Evolutionary conservation across 2,888 invertebrate genomes (phyloP).

Genomic region (Lithophane semibrunnea): DNA sequence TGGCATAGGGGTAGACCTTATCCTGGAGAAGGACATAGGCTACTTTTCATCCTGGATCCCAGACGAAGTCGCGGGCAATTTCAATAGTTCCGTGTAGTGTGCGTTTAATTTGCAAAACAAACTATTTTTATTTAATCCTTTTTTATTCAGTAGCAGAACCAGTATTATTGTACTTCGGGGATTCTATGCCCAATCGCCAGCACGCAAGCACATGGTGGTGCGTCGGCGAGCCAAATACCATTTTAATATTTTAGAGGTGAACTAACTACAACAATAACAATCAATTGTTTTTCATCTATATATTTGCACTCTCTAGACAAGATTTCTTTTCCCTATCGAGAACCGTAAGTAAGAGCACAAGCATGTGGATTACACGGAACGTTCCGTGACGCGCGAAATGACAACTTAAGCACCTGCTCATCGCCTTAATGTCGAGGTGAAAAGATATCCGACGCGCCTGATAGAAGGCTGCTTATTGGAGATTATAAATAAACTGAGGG

Average conservation of each 20-base stretch:
- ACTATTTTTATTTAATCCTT: too few relatives aligned
- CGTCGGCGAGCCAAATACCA: too few relatives aligned
- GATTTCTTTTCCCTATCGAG: slow-evolving; percentile 50
- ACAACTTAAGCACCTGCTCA: slow-evolving; percentile 87
- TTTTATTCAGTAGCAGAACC: not conserved
- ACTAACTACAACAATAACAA: too few relatives aligned
- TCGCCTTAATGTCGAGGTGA: slow-evolving; percentile 82
- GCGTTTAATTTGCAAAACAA: too few relatives aligned
- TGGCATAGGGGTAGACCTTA: too few relatives aligned
- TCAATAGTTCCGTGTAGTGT: too few relatives aligned
- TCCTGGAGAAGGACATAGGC: too few relatives aligned
- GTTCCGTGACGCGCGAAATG: slow-evolving; percentile 81
- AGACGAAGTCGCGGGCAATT: too few relatives aligned
- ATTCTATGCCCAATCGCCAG: too few relatives aligned
- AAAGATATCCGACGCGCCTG: slow-evolving; percentile 74
- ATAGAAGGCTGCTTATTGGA: slow-evolving; percentile 77
- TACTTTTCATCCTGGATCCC: too few relatives aligned
- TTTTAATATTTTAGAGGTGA: too few relatives aligned
- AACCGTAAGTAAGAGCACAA: slow-evolving; percentile 68
- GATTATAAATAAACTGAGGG: slow-evolving; percentile 68
- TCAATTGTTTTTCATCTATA: not conserved
- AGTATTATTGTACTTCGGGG: not conserved
- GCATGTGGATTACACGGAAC: slow-evolving; percentile 84
- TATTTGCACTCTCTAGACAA: not conserved
- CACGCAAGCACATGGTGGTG: too few relatives aligned